Evolutionary conservation across 2,797 vertebrate genomes (phyloP).

Genomic region (Hozukius guyotensis): DNA sequence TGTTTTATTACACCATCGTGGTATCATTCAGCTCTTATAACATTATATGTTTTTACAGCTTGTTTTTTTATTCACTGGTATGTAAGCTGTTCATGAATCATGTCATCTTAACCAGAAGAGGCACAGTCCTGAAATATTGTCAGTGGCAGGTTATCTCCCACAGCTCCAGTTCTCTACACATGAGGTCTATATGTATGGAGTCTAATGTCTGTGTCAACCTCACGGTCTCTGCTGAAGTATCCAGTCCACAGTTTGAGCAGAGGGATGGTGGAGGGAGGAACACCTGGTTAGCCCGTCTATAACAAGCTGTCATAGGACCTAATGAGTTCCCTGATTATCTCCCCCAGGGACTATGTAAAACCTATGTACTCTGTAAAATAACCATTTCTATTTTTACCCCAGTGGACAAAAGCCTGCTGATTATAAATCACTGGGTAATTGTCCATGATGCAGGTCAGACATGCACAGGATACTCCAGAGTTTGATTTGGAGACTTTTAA

Average conservation of each 20-base stretch:
- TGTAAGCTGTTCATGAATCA: slow-evolving; percentile 35
- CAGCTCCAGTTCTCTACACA: slow-evolving; percentile 34
- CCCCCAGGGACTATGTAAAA: slow-evolving; percentile 70
- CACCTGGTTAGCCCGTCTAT: slow-evolving; percentile 70
- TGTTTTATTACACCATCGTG: background rate
- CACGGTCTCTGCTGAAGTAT: slow-evolving; percentile 36
- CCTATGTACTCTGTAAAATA: slow-evolving; percentile 45
- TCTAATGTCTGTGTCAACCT: slow-evolving; percentile 33
- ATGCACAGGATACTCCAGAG: slow-evolving; percentile 41
- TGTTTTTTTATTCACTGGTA: slow-evolving; percentile 1
- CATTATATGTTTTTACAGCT: slow-evolving; percentile 16
- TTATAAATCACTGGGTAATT: slow-evolving; percentile 67
- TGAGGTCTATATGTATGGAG: slow-evolving; percentile 17
- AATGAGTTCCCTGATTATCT: slow-evolving; percentile 78
- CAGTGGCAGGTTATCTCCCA: slow-evolving; percentile 52
- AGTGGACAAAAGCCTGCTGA: slow-evolving; percentile 57
- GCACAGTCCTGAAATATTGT: slow-evolving; percentile 45
- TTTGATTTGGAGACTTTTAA: slow-evolving; percentile 56
- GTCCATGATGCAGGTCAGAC: slow-evolving; percentile 46
- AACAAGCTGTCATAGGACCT: slow-evolving; percentile 69
- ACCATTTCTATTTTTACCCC: slow-evolving; percentile 64
- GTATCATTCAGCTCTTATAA: slow-evolving; percentile 17
- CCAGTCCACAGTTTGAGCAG: slow-evolving; percentile 45
- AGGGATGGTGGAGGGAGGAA: slow-evolving; percentile 56
- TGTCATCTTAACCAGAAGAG: slow-evolving; percentile 37